These are phyloP conservation scores for Paralvinella palmiformis DNA, from an alignment of 1,140 invertebrate genomes.

Conservation along the genomic window DNA sequence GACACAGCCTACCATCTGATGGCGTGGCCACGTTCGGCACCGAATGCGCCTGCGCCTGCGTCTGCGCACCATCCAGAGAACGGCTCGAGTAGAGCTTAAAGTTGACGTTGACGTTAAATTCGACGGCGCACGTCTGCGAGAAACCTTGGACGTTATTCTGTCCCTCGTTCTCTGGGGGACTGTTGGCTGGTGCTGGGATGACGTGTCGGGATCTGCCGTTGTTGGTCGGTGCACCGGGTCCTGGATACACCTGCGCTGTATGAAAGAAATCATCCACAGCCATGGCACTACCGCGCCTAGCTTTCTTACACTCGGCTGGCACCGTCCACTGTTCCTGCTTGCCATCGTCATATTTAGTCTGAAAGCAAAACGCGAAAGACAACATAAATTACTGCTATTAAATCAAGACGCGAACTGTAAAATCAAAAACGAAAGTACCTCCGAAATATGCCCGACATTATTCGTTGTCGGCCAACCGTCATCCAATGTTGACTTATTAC, in stretches of 20 bases:
- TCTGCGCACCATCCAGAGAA: too few relatives aligned
- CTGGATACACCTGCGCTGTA: too few relatives aligned
- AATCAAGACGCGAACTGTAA: neutral
- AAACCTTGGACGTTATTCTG: neutral
- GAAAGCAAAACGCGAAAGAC: neutral
- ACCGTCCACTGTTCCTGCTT: neutral
- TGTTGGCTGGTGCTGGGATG: neutral
- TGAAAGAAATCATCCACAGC: slow-evolving; percentile 68
- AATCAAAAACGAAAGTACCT: neutral
- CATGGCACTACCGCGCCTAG: slow-evolving; percentile 58
- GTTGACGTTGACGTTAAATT: neutral
- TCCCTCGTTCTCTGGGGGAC: neutral
- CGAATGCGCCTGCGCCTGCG: too few relatives aligned
- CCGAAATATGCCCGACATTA: too few relatives aligned
- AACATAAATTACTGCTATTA: neutral
- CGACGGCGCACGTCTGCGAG: neutral
- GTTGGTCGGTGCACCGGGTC: too few relatives aligned
- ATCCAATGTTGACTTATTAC: too few relatives aligned
- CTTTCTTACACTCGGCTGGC: slow-evolving; percentile 38
- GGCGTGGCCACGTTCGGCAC: too few relatives aligned
- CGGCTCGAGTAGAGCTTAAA: neutral
- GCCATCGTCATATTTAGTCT: neutral
- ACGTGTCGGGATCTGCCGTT: neutral
- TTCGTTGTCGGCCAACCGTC: too few relatives aligned
- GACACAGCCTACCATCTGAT: neutral